Base-by-base conservation (phyloP, 2,113 vertebrate genomes). In the Sakesphorus luctuosus region DNA sequence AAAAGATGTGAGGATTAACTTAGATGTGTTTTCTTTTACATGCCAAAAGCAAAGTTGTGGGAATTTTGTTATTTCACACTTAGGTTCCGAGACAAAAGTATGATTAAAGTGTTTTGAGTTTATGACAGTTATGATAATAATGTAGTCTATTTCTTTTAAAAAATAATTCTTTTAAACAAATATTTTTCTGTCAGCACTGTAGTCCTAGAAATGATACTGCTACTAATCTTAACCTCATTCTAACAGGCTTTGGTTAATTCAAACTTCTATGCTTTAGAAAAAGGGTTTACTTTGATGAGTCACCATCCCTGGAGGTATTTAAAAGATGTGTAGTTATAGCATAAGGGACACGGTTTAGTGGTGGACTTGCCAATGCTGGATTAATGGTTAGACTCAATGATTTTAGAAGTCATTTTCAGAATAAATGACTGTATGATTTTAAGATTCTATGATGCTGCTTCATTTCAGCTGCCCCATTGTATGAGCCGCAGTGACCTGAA, bases 91-190 rank as follows among this genome's bases (percentile, higher is more conserved):
- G 49, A 65, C 46, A 52, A 87, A 93, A 71, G 19, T 29, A 61
- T 59, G 35, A 90, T 74, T 84, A 14, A 63, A 82, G 74, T 89
- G 0, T 47, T 56, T 92, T 44, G n/a, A 25, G 6, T 20, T 97
- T 46, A 71, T 74, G 86, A 71, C 8, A 84, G 21, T 75, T 95
- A 76, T 55, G 55, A 72, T 94, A 90, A 61, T 62, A 87, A n/a
- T 28, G 8, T 47, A 71, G 15, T 69, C 26, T 67, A 3, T 56
- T 94, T 80, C 28, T n/a, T 72, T 72, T 35, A 9, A 35, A 71
- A 71, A 13, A 61, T 1, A 43, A 62, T 44, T 84, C 3, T 74
- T 65, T 90, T 63, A 71, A 85, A 75, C 18, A 80, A 77, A 71
- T 71, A 43, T 49, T 36, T 93, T 58, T 95, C 69, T 86, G 11